These are phyloP conservation scores for Stichopus horrens DNA, from an alignment of 53 echinoderm and acorn worm genomes.

Conservation along the genomic window DNA sequence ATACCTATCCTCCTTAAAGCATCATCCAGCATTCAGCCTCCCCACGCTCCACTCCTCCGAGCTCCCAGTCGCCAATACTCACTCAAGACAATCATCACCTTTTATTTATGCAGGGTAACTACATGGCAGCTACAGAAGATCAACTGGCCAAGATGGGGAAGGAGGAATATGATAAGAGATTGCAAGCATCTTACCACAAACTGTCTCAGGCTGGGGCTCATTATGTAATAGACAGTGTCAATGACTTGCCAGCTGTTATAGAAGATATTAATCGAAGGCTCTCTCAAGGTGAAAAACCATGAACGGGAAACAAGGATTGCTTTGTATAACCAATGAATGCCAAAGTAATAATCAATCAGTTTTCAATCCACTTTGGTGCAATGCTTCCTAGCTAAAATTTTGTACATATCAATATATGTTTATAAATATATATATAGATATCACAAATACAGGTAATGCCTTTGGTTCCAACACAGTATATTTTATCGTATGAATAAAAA, in stretches of 20 bases:
- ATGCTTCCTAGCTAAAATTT: too few species aligned
- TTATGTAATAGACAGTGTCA: constrained; percentile 88
- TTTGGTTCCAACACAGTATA: too few species aligned
- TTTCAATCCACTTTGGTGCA: background rate
- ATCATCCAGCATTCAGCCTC: too few species aligned
- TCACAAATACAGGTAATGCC: too few species aligned
- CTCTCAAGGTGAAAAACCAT: constrained; percentile 79
- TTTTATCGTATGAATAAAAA: too few species aligned
- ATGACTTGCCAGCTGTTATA: constrained; percentile 73
- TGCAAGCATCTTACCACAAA: constrained; percentile 71
- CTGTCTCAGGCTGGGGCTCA: constrained; percentile 82
- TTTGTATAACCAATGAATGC: background rate
- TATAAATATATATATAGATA: too few species aligned
- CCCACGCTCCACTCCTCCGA: too few species aligned
- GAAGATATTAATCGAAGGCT: constrained; percentile 87
- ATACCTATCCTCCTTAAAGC: too few species aligned
- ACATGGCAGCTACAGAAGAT: constrained; percentile 86
- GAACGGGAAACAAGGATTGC: background rate
- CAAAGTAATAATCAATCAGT: background rate
- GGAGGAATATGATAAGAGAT: constrained; percentile 51
- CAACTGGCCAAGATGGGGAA: constrained; percentile 63
- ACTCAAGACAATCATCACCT: too few species aligned
- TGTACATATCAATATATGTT: too few species aligned
- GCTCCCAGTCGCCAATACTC: too few species aligned
- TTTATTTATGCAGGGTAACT: constrained; percentile 68